These are phyloP conservation scores for Leucoraja erinaceus DNA, from an alignment of 2,113 vertebrate species.

Conservation along the genomic window DNA sequence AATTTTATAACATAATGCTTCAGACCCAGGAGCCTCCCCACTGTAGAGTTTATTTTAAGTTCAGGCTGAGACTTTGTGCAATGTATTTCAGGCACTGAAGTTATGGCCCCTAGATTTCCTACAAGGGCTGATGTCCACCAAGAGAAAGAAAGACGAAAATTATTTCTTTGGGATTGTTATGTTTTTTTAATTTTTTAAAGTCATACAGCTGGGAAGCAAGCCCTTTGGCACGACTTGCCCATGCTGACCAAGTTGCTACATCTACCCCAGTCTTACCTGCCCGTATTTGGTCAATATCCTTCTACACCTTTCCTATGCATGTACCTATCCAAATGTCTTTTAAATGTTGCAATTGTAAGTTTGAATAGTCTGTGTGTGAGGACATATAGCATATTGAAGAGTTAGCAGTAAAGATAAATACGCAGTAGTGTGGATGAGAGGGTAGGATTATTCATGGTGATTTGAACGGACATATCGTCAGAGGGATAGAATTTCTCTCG, in stretches of 20 bases:
- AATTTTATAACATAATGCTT: neutral
- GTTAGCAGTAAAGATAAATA: neutral
- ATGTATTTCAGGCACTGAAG: neutral
- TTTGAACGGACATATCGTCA: neutral
- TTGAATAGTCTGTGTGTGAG: neutral
- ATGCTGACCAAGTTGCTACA: too few species aligned
- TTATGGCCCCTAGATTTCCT: neutral
- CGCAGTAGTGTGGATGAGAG: neutral
- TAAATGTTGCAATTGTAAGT: neutral
- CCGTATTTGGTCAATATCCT: too few species aligned
- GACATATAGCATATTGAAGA: neutral
- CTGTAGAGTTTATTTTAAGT: neutral
- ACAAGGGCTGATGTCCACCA: neutral
- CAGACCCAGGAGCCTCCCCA: neutral
- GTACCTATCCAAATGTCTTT: too few species aligned
- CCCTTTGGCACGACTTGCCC: too few species aligned
- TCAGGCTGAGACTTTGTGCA: neutral
- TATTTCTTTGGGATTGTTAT: neutral
- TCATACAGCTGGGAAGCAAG: neutral
- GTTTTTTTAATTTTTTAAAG: neutral
- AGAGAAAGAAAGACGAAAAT: neutral
- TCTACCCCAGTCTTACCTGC: too few species aligned
- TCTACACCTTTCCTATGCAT: too few species aligned
- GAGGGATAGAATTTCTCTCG: neutral
- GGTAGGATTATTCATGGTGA: neutral